Evolutionary conservation across 2,797 vertebrate species (phyloP).

Genomic region (Sebastes vulpes): DNA sequence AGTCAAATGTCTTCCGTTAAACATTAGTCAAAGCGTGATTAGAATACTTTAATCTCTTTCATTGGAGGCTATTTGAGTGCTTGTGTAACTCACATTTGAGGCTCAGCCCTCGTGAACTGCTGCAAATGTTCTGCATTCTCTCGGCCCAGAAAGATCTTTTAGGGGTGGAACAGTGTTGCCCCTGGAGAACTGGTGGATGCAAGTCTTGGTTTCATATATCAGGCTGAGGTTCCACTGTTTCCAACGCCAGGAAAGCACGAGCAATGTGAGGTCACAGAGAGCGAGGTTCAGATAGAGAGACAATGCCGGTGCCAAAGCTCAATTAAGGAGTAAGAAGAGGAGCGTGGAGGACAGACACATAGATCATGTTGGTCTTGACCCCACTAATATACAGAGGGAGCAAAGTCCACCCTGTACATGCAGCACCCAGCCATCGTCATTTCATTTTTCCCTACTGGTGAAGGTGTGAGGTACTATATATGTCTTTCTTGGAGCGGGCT

Average conservation of each 20-base stretch:
- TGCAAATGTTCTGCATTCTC: constrained; percentile 54
- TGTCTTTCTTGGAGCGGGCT: constrained; percentile 69
- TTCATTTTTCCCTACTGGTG: constrained; percentile 43
- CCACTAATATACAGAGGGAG: constrained; percentile 30
- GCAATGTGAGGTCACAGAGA: constrained; percentile 73
- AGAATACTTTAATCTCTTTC: constrained; percentile 19
- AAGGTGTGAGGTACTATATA: constrained; percentile 71
- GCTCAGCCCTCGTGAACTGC: constrained; percentile 22
- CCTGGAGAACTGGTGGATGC: constrained; percentile 54
- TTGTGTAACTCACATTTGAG: constrained; percentile 55
- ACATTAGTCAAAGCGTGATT: constrained; percentile 39
- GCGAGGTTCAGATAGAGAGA: constrained; percentile 57
- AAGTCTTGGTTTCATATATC: constrained; percentile 76
- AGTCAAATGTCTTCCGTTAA: constrained; percentile 38
- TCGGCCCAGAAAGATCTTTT: constrained; percentile 51
- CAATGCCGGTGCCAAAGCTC: constrained; percentile 66
- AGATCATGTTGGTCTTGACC: constrained; percentile 63
- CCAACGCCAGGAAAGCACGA: constrained; percentile 66
- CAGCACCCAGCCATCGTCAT: constrained; percentile 39
- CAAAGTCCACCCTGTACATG: constrained; percentile 41
- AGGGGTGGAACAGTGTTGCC: constrained; percentile 57
- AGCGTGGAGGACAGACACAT: constrained; percentile 64
- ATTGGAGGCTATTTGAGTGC: constrained; percentile 25
- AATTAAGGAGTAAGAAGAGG: constrained; percentile 72
- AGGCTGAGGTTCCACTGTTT: constrained; percentile 65